Conservation (phyloP, 2,888 invertebrate species). For the Brachycybe producta region DNA sequence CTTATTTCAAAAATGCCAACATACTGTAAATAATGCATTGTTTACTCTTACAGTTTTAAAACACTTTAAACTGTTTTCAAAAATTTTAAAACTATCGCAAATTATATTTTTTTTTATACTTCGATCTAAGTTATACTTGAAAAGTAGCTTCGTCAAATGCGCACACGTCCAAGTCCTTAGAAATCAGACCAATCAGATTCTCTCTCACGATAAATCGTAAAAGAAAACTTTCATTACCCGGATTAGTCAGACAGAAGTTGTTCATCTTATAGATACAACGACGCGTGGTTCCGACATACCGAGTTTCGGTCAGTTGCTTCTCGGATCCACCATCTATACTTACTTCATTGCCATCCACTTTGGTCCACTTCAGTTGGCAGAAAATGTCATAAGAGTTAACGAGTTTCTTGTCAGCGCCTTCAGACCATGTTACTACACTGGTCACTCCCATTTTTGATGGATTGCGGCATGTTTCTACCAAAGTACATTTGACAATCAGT, state of each 20-base stretch:
- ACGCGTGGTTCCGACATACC: background rate
- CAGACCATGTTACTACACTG: conserved; percentile 7
- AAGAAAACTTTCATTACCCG: conserved; percentile 1
- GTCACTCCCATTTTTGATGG: conserved; percentile 2
- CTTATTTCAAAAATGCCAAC: no score
- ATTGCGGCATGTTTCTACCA: background rate
- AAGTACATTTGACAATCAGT: background rate
- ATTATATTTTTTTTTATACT: no score
- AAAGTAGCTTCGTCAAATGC: conserved; percentile 6
- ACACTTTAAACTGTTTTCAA: no score
- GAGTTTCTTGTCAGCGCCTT: background rate
- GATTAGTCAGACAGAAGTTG: background rate
- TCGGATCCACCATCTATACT: no score
- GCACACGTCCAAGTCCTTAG: conserved; percentile 2
- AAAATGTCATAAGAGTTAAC: conserved; percentile 5
- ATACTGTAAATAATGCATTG: no score
- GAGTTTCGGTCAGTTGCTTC: background rate
- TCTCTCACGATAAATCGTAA: conserved; percentile 4
- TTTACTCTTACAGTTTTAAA: no score
- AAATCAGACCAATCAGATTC: background rate
- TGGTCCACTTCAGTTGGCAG: conserved; percentile 1
- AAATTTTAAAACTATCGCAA: no score
- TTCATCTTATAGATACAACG: conserved; percentile 7
- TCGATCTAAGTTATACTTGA: no score
- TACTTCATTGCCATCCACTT: background rate